Evolutionary conservation across 1,140 invertebrate genomes (phyloP), one percentile per base, ranked within the genome.

Genomic region (Oscheius sp.): DNA sequence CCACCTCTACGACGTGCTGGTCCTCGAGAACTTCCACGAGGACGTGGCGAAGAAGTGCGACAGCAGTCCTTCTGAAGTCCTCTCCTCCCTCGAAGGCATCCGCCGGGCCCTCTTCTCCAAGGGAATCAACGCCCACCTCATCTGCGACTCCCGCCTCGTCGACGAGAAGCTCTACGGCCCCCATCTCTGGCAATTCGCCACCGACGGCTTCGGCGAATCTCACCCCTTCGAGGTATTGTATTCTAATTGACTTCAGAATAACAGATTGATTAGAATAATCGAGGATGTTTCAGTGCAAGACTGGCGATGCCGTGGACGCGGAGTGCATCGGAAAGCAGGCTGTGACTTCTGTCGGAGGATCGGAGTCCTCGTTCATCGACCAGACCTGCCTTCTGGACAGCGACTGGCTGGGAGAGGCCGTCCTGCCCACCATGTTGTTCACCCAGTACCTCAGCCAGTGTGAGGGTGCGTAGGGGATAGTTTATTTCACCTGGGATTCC

Each of bases 401-500:
- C 0, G 88, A 90, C 46, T 90, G 88, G 80, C 83, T 87, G 26
- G 86, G 91, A 83, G 86, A 87, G 1, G 90, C 92, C 85, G 83
- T 91, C 20, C 89, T 92, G 2, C 88, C 91, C 42, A 85, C 94
- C 18, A 85, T 90, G 63, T 90, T 94, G 29, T 90, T 91, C 68
- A 86, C 93, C 52, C 91, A 93, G 84, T 95, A 94, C 86, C 89
- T 95, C 46, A 91, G 89, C 15, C 93, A 94, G 86, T 86, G 91
- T 0, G 92, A 92, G 89, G 72, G 66, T 68, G 61, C 10, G 61
- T 38, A 10, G 1, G 15, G 15, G 55, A 15, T 59, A 29, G n/a
- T 59, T 59, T 59, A 18, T 59, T 59, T 59, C 18, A 20, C 0
- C 0, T 59, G 15, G 26, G 18, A 26, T 0, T 26, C 15, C 15